Evolutionary conservation across 2,888 invertebrate species (phyloP), one percentile per base, ranked within the genome.

Genomic region (Celastrina argiolus): DNA sequence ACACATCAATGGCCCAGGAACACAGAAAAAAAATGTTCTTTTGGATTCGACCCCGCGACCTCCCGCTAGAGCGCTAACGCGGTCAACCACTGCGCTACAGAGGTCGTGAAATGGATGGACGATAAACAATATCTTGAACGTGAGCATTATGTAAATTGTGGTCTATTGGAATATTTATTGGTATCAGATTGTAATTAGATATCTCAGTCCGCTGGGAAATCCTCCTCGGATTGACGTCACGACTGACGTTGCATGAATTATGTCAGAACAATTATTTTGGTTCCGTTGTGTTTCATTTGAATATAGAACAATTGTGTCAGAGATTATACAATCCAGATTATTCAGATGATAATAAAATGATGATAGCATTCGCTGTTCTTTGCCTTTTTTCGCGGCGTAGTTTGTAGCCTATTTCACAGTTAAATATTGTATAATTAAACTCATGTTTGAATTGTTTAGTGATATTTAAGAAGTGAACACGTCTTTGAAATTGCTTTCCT

Each of bases 161-260:
- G 79, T 73, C 77, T 78, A 84, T 85, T 82, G 79, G 84, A 88
- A 88, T 87, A 88, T 88, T 88, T 88, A 87, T 88, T 83, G 82
- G 81, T 81, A 84, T 86, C 83, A 85, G 85, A 85, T 83, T 79
- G 81, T 88, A 90, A 90, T 90, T 88, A 88, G 85, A 87, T 84
- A 84, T 79, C 81, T 81, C 76, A 70, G 77, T 81, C 90, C 83
- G 69, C 67, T 28, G 90, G 90, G 90, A 88, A 88, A 89, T 88
- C 77, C 81, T 77, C 76, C 79, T 74, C 71, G 79, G 79, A 81
- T 81, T 82, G 84, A 83, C 80, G 76, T 75, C 78, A 80, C 79
- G 83, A 82, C 81, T 76, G 51, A 22, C 51, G 26, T 70, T 70
- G 80, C 79, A 84, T 83, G 72, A 73, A 75, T 74, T 72, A 68